Evolutionary conservation across 1,140 invertebrate genomes (phyloP), one percentile per base, ranked within the genome.

Genomic region (Akabosia matsudoensis): DNA sequence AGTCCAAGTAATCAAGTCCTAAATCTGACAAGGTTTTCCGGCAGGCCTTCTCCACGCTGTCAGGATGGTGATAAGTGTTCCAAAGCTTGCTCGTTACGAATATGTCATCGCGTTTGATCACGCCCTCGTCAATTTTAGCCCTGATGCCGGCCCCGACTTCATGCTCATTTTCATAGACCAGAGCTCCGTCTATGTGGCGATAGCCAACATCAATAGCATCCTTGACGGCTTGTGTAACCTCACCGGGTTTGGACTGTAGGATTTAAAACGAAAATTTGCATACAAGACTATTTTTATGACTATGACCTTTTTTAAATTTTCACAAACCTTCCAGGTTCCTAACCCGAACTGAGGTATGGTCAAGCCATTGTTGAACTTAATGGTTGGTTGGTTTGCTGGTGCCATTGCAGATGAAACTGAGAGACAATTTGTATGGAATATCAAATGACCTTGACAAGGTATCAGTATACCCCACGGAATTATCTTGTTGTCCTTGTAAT

Each of bases 181-280:
- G 87, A n/a, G 93, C 93, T 86, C 92, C 92, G 84, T 95, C 93
- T 80, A 95, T 88, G 84, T 94, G 92, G 1, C 93, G 85, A 84
- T 95, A 95, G 0, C 93, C 93, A 74, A 87, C 85, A 81, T 92
- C 88, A 71, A 94, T 89, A 33, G 93, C 93, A 77, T 88, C 85
- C 82, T 90, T 91, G 0, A 95, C 92, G 3, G 92, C 92, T 82
- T 90, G 85, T 10, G 86, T 86, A 0, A 93, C 91, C 83, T 92
- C 88, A 76, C 91, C 91, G 2, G 90, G 88, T 76, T 90, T 88
- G 1, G 91, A 92, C 90, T 92, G 82, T 61, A 82, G 80, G 76
- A 4, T 24, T 61, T 28, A 82, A 86, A 84, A 56, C 54, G 4
- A n/a, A 2, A 67, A 67, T 7, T 30, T 67, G 16, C 26, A 7